Base-by-base conservation (phyloP, 1,140 invertebrate genomes). In the Capitella teleta region DNA sequence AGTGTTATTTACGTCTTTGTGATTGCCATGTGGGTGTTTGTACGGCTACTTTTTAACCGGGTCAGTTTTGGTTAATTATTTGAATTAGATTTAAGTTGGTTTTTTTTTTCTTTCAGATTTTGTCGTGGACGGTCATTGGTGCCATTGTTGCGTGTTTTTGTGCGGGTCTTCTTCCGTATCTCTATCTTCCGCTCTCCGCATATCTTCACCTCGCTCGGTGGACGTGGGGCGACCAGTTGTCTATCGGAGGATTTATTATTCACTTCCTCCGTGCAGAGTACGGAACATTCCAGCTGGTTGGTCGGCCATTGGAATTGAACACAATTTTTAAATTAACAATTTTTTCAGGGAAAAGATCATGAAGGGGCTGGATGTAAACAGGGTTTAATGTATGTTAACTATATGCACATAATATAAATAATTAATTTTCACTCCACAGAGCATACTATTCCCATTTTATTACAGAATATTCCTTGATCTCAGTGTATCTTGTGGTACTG, bases 181-280 rank as follows among this genome's bases (percentile, higher is more conserved):
- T 64, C 4, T 67, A 70, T 47, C 51, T 70, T 12, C 63, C 64
- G 6, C 5, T 66, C 4, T 63, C 66, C n/a, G 52, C 64, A 6
- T 43, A 47, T 18, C 40, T 51, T 18, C 55, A 55, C 28, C 28
- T 49, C 12, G 60, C 60, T 4, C 52, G 62, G 18, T 70, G 61
- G 61, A 66, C 66, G 0, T 70, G 67, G 67, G 67, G 67, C 41
- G 63, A 70, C 48, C 66, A 68, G 53, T 53, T 58, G 21, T 53
- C 58, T 14, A 0, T 67, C 5, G 2, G n/a, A 5, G 67, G 67
- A n/a, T 62, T 70, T 36, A 19, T 67, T 1, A 65, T 37, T n/a
- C 67, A 70, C 52, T 25, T 70, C 0, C 52, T 67, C 0, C 51
- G 67, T 10, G 34, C 34, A 23, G 67, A 70, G 49, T 70, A 70